Evolutionary conservation across 2,797 vertebrate genomes (phyloP).

Genomic region (Pangasius krempfi): DNA sequence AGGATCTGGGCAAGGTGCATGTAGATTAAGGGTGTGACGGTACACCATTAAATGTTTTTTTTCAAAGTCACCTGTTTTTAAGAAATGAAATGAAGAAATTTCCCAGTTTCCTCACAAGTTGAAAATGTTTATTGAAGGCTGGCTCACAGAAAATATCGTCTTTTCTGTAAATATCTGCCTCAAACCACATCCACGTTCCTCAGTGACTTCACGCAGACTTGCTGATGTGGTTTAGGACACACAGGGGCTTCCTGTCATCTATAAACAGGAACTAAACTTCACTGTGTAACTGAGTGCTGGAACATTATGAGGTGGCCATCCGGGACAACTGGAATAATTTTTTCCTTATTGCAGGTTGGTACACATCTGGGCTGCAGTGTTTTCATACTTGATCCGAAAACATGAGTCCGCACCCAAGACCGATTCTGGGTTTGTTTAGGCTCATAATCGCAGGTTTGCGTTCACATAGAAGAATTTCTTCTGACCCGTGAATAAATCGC

Average conservation of each 20-base stretch:
- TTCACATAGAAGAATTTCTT: no score
- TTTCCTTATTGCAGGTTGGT: not conserved
- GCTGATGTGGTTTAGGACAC: not conserved
- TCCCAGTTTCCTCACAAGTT: not conserved
- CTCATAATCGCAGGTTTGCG: no score
- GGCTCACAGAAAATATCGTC: not conserved
- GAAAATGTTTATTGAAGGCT: not conserved
- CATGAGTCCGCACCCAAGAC: no score
- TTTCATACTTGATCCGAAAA: no score
- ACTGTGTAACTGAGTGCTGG: not conserved
- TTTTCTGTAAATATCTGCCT: not conserved
- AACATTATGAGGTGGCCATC: not conserved
- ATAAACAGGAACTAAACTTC: not conserved
- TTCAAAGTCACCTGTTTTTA: not conserved
- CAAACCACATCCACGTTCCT: not conserved
- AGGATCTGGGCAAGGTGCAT: not conserved
- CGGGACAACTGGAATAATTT: not conserved
- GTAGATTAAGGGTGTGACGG: not conserved
- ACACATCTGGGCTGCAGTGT: no score
- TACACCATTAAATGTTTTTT: not conserved
- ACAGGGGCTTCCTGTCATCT: not conserved
- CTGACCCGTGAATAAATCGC: no score
- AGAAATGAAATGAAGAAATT: no score
- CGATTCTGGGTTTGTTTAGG: no score
- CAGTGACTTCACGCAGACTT: not conserved